Evolutionary conservation across 2,113 vertebrate species (phyloP), one percentile per base, ranked within the genome.

Genomic region (Hepsetus odoe): DNA sequence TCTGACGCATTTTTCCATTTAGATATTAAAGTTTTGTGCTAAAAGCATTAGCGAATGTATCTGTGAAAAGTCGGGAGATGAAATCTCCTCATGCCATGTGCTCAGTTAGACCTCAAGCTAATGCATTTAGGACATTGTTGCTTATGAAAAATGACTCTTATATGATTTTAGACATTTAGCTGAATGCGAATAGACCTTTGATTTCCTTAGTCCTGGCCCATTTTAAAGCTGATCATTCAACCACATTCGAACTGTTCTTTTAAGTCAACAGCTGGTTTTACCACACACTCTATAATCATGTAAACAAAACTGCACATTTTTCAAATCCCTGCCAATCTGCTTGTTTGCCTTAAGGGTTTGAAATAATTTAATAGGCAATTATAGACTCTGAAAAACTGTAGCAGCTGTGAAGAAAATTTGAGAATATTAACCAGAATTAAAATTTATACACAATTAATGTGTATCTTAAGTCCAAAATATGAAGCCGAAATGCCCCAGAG

Each of bases 281-380:
- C 12, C 59, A 62, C 16, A 33, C 28, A 33, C 20, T 38, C 18
- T 20, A 38, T n/a, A 65, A 65, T 35, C 10, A 65, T 12, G n/a
- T n/a, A 8, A 20, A 14, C 59, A 35, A 38, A 38, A 16, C 68
- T 33, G 30, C 26, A 62, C 38, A 61, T 44, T 76, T 13, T 68
- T 71, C 64, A 13, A 26, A 35, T 73, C 44, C 59, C 59, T 18
- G 18, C 33, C 33, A 80, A 78, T 74, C 49, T 38, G 22, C 58
- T 80, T n/a, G 72, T 85, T 82, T 77, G 70, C 64, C 77, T 80
- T 76, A 71, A 77, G 49, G 70, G 77, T 49, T n/a, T 69, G 58
- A 68, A 66, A 53, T 40, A 58, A 51, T 80, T 81, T 75, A 79
- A 83, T 69, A 61, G 61, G 28, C 56, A n/a, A 62, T 74, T 74